These are phyloP conservation scores for Adoxophyes honmai DNA, from an alignment of 1,140 invertebrate genomes.

Conservation along the genomic window DNA sequence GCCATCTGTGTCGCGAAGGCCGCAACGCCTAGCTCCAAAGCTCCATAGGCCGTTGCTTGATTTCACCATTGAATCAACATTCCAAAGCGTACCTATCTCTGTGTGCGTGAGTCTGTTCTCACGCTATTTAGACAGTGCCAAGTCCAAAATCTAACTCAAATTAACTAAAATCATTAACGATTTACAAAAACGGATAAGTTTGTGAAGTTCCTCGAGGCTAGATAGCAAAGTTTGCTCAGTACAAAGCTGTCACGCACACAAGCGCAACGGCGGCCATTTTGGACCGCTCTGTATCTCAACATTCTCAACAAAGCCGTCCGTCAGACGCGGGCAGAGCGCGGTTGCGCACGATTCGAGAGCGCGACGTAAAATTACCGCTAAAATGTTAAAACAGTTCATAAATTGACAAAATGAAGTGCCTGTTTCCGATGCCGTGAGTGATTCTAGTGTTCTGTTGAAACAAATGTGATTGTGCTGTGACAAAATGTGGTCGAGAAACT, in stretches of 20 bases:
- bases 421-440: constrained; percentile 74
- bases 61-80: constrained; percentile 76
- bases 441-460: constrained; percentile 68
- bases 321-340: constrained; percentile 74
- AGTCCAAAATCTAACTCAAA: constrained; percentile 48
- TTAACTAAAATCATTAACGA: constrained; percentile 20
- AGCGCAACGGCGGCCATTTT: constrained; percentile 61
- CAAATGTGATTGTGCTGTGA: constrained; percentile 75
- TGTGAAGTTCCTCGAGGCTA: constrained; percentile 16
- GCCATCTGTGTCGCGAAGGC: constrained; percentile 51
- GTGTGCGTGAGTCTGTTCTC: constrained; percentile 66
- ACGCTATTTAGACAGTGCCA: constrained; percentile 38
- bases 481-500: constrained; percentile 76
- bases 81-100: constrained; percentile 66
- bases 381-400: constrained; percentile 66
- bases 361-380: constrained; percentile 70
- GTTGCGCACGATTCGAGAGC: constrained; percentile 70
- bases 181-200: not conserved
- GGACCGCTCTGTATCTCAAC: constrained; percentile 73
- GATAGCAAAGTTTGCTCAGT: constrained; percentile 28
- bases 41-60: constrained; percentile 65
- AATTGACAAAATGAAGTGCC: constrained; percentile 74
- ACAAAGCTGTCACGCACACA: constrained; percentile 63
- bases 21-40: constrained; percentile 55
- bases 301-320: constrained; percentile 74